A percentile compares a stretch with the other conserved stretches of the same genome.
Conservation (phyloP, 2,113 vertebrate genomes). For the Atractosteus spatula region DNA sequence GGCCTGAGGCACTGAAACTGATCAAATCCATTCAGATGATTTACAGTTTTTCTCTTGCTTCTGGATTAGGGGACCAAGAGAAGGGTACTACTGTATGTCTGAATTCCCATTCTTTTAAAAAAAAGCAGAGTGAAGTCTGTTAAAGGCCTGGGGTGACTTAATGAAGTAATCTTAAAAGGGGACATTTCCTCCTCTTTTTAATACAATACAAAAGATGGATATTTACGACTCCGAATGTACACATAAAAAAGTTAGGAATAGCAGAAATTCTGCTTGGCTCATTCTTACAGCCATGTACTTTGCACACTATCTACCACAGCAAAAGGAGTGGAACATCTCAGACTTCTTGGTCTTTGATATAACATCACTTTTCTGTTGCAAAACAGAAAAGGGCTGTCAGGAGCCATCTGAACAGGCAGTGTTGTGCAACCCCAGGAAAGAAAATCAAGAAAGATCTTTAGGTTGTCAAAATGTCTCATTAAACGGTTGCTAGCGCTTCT, state of each 20-base stretch:
- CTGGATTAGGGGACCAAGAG: no score
- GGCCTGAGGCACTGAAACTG: no score
- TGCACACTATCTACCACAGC: background rate
- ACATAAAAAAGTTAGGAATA: background rate
- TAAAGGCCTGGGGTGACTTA: no score
- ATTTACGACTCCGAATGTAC: background rate
- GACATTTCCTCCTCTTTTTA: no score
- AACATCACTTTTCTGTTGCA: slow-evolving; percentile 3
- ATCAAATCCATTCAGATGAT: no score
- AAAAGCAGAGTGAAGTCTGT: no score
- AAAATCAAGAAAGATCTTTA: slow-evolving; percentile 8
- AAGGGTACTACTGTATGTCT: no score
- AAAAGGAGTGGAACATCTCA: background rate
- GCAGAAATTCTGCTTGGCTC: background rate
- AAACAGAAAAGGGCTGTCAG: slow-evolving; percentile 18
- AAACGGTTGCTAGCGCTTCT: slow-evolving; percentile 24
- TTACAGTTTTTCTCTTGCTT: no score
- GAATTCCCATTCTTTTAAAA: no score
- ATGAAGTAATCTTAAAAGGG: no score
- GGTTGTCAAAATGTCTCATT: slow-evolving; percentile 32
- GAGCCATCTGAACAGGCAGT: slow-evolving; percentile 5
- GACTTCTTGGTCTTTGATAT: background rate
- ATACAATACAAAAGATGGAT: background rate
- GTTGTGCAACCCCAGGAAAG: background rate
- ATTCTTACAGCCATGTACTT: background rate